Percentiles rank a stretch among this genome's conserved stretches.
Evolutionary conservation across 2,113 vertebrate genomes (phyloP).

Genomic region (Gallinago media): DNA sequence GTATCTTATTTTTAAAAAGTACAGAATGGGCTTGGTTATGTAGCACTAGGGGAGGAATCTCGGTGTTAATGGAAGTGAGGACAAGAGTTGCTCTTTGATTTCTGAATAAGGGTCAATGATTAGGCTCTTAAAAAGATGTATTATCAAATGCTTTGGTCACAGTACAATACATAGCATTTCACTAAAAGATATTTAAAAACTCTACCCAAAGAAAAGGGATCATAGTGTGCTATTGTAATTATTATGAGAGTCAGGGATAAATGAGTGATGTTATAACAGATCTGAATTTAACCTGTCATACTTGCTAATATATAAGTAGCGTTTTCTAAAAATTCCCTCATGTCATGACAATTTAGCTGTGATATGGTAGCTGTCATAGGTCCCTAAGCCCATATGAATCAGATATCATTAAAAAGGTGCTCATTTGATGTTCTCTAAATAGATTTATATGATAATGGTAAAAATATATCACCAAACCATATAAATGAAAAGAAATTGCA

Average conservation of each 20-base stretch:
- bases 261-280: background rate
- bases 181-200: background rate
- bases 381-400: background rate
- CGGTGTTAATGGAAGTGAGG: background rate
- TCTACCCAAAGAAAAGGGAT: background rate
- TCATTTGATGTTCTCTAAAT: background rate
- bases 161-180: background rate
- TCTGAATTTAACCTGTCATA: background rate
- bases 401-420: background rate
- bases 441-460: background rate
- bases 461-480: background rate
- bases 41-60: background rate
- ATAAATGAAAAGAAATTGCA: background rate
- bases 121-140: background rate
- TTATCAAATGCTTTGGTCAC: background rate
- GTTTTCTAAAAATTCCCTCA: background rate
- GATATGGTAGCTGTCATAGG: background rate
- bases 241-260: background rate
- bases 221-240: background rate
- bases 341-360: background rate
- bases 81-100: background rate
- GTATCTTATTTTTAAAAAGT: background rate
- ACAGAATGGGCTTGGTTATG: background rate
- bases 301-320: background rate
- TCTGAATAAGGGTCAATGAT: background rate